A percentile compares a stretch with the other conserved stretches of the same genome.
These are phyloP conservation scores for Corydoras maculifer DNA, from an alignment of 2,113 vertebrate species.

Conservation along the genomic window DNA sequence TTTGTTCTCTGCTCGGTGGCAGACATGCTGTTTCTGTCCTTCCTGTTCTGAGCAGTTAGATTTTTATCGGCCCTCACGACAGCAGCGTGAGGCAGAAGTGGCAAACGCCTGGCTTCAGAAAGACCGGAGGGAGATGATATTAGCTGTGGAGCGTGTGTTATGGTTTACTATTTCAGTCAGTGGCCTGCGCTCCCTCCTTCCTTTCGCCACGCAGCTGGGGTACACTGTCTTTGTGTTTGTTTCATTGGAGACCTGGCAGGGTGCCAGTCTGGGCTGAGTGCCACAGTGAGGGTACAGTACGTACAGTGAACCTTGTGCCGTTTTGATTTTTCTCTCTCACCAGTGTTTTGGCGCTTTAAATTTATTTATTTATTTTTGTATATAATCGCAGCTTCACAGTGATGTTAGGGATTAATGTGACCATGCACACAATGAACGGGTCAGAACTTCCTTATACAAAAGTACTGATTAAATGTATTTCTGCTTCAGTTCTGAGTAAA, in stretches of 20 bases:
- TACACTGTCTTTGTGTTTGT: constrained; percentile 68
- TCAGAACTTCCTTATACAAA: too few relatives aligned
- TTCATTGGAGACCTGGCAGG: constrained; percentile 73
- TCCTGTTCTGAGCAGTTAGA: too few relatives aligned
- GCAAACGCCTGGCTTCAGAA: too few relatives aligned
- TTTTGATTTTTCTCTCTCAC: constrained; percentile 53
- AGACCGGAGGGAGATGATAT: constrained; percentile 33
- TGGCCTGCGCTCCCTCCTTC: too few relatives aligned
- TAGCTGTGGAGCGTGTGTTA: constrained; percentile 56
- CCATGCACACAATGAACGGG: too few relatives aligned
- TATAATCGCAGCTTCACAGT: too few relatives aligned
- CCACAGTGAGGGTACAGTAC: constrained; percentile 95
- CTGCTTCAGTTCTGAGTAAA: too few relatives aligned
- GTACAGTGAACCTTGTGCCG: constrained; percentile 91
- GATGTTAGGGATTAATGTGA: too few relatives aligned
- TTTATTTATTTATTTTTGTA: constrained; percentile 17
- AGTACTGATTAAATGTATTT: too few relatives aligned
- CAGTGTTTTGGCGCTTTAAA: neutral
- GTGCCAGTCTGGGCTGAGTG: constrained; percentile 75
- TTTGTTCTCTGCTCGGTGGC: constrained; percentile 24
- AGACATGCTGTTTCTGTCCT: constrained; percentile 53
- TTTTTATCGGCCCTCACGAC: too few relatives aligned
- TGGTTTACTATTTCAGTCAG: constrained; percentile 57
- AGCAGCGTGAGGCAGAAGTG: too few relatives aligned
- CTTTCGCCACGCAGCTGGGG: constrained; percentile 46